phyloP scores from a whole-genome alignment of 2,797 vertebrate species.

The Halcyon badia region DNA sequence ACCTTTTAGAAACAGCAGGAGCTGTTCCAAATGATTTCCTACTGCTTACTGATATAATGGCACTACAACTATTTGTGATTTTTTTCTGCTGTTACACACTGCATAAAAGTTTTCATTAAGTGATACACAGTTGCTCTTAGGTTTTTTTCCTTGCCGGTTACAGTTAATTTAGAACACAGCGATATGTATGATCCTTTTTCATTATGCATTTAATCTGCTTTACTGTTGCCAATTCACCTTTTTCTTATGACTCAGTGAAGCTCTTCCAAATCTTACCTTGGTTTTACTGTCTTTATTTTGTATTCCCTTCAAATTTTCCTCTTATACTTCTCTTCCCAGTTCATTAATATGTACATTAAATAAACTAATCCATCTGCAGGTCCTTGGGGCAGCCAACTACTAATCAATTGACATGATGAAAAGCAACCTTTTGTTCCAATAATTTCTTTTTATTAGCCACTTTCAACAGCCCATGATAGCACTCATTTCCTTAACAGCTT shows the following conservation, averaged over 20 bases:
- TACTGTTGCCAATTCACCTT: slow-evolving; percentile 45
- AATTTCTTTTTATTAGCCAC: slow-evolving; percentile 69
- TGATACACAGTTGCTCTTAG: not conserved
- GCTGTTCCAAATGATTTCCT: slow-evolving; percentile 26
- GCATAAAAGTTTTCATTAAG: slow-evolving; percentile 54
- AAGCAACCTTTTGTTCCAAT: slow-evolving; percentile 67
- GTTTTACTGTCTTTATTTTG: slow-evolving; percentile 41
- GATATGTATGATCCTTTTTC: slow-evolving; percentile 34
- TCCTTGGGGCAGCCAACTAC: slow-evolving; percentile 35
- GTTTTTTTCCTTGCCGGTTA: slow-evolving; percentile 16
- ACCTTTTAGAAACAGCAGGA: slow-evolving; percentile 54
- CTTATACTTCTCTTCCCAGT: slow-evolving; percentile 55
- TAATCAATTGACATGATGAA: slow-evolving; percentile 43
- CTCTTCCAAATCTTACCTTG: slow-evolving; percentile 30
- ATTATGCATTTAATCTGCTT: slow-evolving; percentile 58
- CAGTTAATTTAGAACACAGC: slow-evolving; percentile 56
- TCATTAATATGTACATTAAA: slow-evolving; percentile 59
- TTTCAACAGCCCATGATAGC: slow-evolving; percentile 37
- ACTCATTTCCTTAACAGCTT: slow-evolving; percentile 66
- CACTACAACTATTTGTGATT: not conserved
- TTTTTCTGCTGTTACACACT: slow-evolving; percentile 20
- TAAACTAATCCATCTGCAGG: slow-evolving; percentile 47
- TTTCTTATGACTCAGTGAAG: slow-evolving; percentile 51
- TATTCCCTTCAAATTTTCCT: slow-evolving; percentile 50
- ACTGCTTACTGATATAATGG: slow-evolving; percentile 9